A percentile compares a stretch with the other conserved stretches of the same genome.
These are phyloP conservation scores for Xenops minutus DNA, from an alignment of 2,797 vertebrate genomes.

Conservation along the genomic window DNA sequence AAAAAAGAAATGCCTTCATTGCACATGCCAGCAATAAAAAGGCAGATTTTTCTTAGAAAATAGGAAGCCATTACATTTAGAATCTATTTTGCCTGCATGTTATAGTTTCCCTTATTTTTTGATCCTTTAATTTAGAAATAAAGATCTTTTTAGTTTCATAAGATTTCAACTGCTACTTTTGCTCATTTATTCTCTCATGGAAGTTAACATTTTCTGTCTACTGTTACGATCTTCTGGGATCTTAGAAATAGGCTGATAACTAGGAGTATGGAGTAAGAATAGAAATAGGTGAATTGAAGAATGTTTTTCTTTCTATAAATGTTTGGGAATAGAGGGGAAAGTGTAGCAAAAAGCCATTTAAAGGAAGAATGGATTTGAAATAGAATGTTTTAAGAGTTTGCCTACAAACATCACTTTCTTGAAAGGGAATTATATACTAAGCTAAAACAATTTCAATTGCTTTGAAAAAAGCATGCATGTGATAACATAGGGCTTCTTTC, in stretches of 20 bases:
- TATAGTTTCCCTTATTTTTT: background rate
- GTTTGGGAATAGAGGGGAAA: slow-evolving; percentile 14
- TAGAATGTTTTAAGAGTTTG: background rate
- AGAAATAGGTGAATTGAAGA: background rate
- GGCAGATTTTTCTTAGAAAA: background rate
- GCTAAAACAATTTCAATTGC: background rate
- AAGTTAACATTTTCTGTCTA: background rate
- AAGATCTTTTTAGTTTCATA: background rate
- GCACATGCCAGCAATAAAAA: background rate
- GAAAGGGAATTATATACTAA: slow-evolving; percentile 13
- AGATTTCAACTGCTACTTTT: background rate
- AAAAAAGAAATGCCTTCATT: background rate
- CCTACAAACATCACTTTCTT: background rate
- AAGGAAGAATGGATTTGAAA: background rate
- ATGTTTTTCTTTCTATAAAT: background rate
- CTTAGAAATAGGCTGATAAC: background rate
- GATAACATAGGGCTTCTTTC: background rate
- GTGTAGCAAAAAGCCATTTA: slow-evolving; percentile 15
- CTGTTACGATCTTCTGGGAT: background rate
- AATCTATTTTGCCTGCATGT: background rate
- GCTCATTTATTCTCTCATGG: background rate
- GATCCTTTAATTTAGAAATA: background rate
- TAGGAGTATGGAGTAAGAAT: background rate
- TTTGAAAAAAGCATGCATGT: background rate
- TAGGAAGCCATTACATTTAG: background rate